phyloP scores from a whole-genome alignment of 30 jellyfish, hydroid and myxozoan genomes.

The Clytia hemisphaerica region DNA sequence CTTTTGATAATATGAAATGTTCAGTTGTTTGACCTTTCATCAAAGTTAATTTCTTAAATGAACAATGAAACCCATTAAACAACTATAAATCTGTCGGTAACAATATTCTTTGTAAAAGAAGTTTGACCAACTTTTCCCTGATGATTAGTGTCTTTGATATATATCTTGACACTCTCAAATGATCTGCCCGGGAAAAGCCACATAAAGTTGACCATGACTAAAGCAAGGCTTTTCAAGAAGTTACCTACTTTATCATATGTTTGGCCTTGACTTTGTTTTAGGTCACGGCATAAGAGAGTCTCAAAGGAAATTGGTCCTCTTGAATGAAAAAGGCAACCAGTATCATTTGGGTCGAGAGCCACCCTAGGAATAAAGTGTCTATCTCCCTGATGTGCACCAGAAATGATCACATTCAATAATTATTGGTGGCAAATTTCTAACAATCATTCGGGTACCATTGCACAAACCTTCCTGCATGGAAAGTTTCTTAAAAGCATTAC shows the following conservation, averaged over 20 bases:
- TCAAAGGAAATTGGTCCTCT: slow-evolving; percentile 33
- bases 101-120: too few species aligned
- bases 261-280: slow-evolving; percentile 46
- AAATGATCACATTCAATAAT: slow-evolving; percentile 15
- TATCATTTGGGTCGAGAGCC: slow-evolving; percentile 33
- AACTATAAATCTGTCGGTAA: too few species aligned
- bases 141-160: too few species aligned
- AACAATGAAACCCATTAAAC: too few species aligned
- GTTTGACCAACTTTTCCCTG: too few species aligned
- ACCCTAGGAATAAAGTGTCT: slow-evolving; percentile 27
- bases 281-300: slow-evolving; percentile 41
- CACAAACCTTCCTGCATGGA: slow-evolving; percentile 24
- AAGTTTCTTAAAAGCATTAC: slow-evolving; percentile 34
- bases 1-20: too few species aligned
- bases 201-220: too few species aligned
- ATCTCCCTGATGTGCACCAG: slow-evolving; percentile 23
- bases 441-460: slow-evolving; percentile 34
- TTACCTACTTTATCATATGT: slow-evolving; percentile 29
- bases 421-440: slow-evolving; percentile 15
- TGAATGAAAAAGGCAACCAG: slow-evolving; percentile 17
- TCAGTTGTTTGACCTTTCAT: too few species aligned
- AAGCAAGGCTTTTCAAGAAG: too few species aligned
- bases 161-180: too few species aligned
- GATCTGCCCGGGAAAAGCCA: too few species aligned
- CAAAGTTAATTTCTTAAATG: too few species aligned